Evolutionary conservation across 2,888 invertebrate species (phyloP).

Genomic region (Xestia xanthographa): DNA sequence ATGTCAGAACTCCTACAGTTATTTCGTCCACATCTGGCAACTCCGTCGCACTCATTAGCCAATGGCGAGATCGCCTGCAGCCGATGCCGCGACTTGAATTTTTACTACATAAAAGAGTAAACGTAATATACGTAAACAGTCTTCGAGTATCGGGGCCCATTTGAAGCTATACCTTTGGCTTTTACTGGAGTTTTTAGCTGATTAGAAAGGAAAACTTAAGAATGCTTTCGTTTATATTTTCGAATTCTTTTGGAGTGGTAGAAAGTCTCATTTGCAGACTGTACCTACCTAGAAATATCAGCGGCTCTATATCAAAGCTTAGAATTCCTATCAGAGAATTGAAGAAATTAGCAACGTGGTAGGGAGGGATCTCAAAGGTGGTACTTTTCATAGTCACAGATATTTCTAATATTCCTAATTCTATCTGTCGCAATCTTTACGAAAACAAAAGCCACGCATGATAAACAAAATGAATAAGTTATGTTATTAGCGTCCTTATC

Average conservation of each 20-base stretch:
- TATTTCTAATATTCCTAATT: too few species aligned
- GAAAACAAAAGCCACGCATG: too few species aligned
- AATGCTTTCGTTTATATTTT: slow-evolving; percentile 4
- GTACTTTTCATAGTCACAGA: not conserved
- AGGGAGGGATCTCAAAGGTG: not conserved
- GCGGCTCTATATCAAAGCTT: not conserved
- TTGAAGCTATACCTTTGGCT: slow-evolving; percentile 5
- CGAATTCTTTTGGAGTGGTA: not conserved
- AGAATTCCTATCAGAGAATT: not conserved
- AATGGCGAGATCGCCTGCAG: slow-evolving; percentile 84
- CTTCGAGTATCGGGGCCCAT: slow-evolving; percentile 10
- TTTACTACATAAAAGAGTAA: slow-evolving; percentile 74
- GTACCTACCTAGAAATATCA: not conserved
- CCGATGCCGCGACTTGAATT: slow-evolving; percentile 83
- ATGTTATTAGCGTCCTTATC: too few species aligned
- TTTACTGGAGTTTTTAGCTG: slow-evolving; percentile 22
- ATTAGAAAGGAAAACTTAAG: slow-evolving; percentile 27
- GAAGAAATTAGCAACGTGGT: not conserved
- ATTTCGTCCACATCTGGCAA: slow-evolving; percentile 55
- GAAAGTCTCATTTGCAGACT: not conserved
- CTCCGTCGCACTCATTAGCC: slow-evolving; percentile 79
- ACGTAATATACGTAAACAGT: slow-evolving; percentile 8
- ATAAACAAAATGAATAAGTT: too few species aligned
- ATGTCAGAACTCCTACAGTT: slow-evolving; percentile 30
- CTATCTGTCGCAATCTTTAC: too few species aligned